Evolutionary conservation across 1,140 invertebrate species (phyloP), one percentile per base, ranked within the genome.

Genomic region (Callitettix versicolor): DNA sequence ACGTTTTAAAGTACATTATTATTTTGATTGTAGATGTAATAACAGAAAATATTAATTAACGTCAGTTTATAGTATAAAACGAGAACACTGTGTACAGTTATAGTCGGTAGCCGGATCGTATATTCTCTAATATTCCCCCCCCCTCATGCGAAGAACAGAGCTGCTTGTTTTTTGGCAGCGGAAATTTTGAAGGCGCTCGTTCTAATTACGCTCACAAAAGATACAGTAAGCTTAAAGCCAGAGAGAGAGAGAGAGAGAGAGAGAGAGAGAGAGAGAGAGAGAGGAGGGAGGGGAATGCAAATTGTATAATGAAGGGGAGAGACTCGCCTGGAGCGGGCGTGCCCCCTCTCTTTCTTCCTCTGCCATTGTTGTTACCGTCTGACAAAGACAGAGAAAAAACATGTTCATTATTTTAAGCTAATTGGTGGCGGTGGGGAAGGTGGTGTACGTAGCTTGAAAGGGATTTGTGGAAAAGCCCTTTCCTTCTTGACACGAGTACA

Each of bases 381-480:
- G 26, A 30, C 26, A 30, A 30, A 30, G 26, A 30, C 26, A 30
- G 26, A 34, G 48, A 33, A 50, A 33, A 72, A 69, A 69, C 67
- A 65, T 69, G 69, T 70, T 73, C 71, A 73, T 73, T 72, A 73
- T 73, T 72, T 71, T 65, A 65, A 73, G 70, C 71, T 73, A 73
- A 73, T 73, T 72, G 70, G 70, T 67, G 69, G 68, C 38, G 17
- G 12, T 17, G 14, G 12, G 26, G 26, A 30, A 30, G 26, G 26
- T 30, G 9, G 26, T 30, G 26, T 30, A 30, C 38, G 38, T 5
- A 12, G 17, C 17, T 14, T 40, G 17, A 17, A 4, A 40, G 38
- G 38, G 38, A 40, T 40, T 40, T 40, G 38, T 40, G 38, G 38
- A 40, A 40, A 40, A 40, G 38, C 38, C 14, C 14, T 40, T 40